phyloP scores from a whole-genome alignment of 2,797 vertebrate species.

The Oreonectes daqikongensis region DNA sequence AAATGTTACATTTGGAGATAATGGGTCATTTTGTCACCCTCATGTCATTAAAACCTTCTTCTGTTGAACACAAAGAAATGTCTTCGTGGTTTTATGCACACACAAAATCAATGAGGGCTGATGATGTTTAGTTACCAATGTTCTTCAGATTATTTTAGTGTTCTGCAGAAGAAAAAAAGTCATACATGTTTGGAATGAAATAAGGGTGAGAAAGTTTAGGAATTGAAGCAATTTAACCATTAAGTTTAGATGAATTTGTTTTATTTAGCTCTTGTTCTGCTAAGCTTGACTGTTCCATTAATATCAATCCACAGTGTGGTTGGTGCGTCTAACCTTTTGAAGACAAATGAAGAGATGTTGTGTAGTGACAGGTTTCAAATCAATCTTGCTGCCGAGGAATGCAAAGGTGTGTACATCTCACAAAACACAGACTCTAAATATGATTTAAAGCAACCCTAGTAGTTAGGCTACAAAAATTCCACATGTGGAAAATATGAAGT shows the following conservation, averaged over 20 bases:
- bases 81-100: too few relatives aligned
- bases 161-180: too few relatives aligned
- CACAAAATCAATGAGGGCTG: too few relatives aligned
- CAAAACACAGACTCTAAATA: not conserved
- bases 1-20: constrained; percentile 5
- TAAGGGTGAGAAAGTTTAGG: too few relatives aligned
- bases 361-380: not conserved
- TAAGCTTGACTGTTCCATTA: not conserved
- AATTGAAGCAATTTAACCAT: not conserved
- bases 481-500: too few relatives aligned
- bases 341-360: not conserved
- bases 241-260: not conserved
- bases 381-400: not conserved
- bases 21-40: not conserved
- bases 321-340: not conserved
- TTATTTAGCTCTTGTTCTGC: too few relatives aligned
- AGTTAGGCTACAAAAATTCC: too few relatives aligned
- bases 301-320: not conserved
- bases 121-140: too few relatives aligned
- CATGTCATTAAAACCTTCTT: too few relatives aligned
- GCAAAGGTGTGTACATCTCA: not conserved
- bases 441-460: not conserved
- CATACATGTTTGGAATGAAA: too few relatives aligned
- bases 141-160: too few relatives aligned
- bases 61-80: too few relatives aligned